Conservation (phyloP, 2,113 vertebrate species). For the Lepisosteus oculatus region DNA sequence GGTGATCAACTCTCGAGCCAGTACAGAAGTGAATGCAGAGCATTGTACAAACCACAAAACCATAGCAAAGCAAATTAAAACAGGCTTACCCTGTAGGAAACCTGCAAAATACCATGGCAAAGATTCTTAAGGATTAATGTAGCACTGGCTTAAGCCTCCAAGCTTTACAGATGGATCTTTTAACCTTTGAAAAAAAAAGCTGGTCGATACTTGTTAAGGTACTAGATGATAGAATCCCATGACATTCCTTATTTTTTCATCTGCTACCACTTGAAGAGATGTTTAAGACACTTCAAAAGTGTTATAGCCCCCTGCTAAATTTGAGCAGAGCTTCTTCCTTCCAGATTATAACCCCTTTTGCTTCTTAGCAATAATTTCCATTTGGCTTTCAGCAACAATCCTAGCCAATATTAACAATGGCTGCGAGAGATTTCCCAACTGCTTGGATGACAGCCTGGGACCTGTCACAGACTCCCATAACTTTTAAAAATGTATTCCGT, state of each 20-base stretch:
- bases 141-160: no score
- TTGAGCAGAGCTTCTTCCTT: not conserved
- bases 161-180: no score
- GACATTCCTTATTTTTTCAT: not conserved
- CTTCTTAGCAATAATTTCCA: slow-evolving; percentile 19
- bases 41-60: no score
- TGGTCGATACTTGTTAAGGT: not conserved
- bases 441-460: slow-evolving; percentile 17
- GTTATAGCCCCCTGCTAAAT: slow-evolving; percentile 4
- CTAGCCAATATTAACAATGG: slow-evolving; percentile 18
- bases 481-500: slow-evolving; percentile 12
- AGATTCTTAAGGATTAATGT: no score
- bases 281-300: not conserved
- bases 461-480: slow-evolving; percentile 17
- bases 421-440: slow-evolving; percentile 12
- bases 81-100: no score
- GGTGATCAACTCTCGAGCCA: no score
- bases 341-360: slow-evolving; percentile 3
- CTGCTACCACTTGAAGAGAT: no score
- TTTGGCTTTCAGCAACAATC: slow-evolving; percentile 16
- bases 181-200: not conserved
- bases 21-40: no score
- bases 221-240: slow-evolving; percentile 11
- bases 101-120: no score
- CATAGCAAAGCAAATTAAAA: no score